Evolutionary conservation across 2,888 invertebrate genomes (phyloP), one percentile per base, ranked within the genome.

Genomic region (Tenthredo mesomela): DNA sequence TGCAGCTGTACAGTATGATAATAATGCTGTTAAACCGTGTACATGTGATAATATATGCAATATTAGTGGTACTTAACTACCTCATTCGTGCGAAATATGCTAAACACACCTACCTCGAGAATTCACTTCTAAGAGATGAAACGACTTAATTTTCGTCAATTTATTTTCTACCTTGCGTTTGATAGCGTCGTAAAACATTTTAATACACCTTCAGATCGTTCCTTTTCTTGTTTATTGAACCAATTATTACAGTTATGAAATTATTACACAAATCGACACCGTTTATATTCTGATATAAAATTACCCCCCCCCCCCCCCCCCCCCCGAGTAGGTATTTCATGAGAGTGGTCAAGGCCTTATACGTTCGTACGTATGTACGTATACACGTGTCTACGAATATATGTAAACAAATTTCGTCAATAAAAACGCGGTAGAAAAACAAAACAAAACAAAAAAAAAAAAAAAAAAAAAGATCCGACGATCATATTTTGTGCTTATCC

Each of bases 71-170:
- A 61, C 78, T 58, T 78, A 47, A 84, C 47, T 43, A 71, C 43
- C 33, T 47, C 71, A 82, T 47, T 67, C 84, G 40, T 70, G 84
- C 82, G 85, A 87, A 87, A 86, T 87, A 87, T 86, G 86, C 85
- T 82, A 84, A 86, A 77, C 84, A 85, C 85, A 82, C 85, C 82
- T 85, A 86, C 85, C 87, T 87, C 87, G 87, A 87, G 87, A 88
- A 87, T 86, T 86, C 86, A 86, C 88, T 86, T 89, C 87, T 21
- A 33, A 43, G 61, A 88, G 88, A 89, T 87, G 88, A 88, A 89
- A 88, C 86, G 88, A 84, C 88, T 88, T 89, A 87, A 88, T 89
- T 88, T 88, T 87, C 86, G 85, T 84, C 85, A 88, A 88, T 88
- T 87, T 89, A 43, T 47, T 25, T 67, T 82, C 43, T 67, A 82